Evolutionary conservation across 2,797 vertebrate species (phyloP).

Genomic region (Aeoliscus strigatus): DNA sequence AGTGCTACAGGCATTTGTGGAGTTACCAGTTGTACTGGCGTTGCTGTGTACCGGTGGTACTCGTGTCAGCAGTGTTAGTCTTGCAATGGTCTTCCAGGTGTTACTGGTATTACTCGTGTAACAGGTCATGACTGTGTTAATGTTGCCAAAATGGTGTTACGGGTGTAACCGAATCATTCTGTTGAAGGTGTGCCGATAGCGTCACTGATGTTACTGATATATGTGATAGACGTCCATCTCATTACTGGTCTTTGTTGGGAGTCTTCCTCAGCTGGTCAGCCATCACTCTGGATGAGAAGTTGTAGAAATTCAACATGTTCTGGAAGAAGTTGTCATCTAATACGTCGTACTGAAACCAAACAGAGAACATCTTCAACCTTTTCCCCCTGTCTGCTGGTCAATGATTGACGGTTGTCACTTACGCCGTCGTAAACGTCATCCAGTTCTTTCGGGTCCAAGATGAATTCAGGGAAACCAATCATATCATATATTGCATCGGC

Average conservation of each 20-base stretch:
- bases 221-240: no score
- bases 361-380: neutral
- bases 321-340: conserved; percentile 88
- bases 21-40: no score
- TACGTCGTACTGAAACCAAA: conserved; percentile 81
- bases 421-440: conserved; percentile 97
- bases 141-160: no score
- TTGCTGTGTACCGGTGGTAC: no score
- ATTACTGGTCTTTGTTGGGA: conserved; percentile 95
- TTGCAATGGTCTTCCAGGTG: no score
- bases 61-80: no score
- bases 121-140: no score
- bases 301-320: conserved; percentile 96
- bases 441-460: conserved; percentile 91
- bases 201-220: no score
- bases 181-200: no score
- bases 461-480: conserved; percentile 97
- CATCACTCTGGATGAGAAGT: conserved; percentile 91
- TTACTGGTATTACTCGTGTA: no score
- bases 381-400: neutral
- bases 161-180: no score
- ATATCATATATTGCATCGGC: conserved; percentile 97
- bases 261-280: conserved; percentile 93
- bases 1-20: no score
- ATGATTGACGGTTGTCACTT: conserved; percentile 62